A percentile compares a stretch with the other conserved stretches of the same genome.
These are phyloP conservation scores for Pantala flavescens DNA, from an alignment of 1,140 invertebrate species.

Conservation along the genomic window DNA sequence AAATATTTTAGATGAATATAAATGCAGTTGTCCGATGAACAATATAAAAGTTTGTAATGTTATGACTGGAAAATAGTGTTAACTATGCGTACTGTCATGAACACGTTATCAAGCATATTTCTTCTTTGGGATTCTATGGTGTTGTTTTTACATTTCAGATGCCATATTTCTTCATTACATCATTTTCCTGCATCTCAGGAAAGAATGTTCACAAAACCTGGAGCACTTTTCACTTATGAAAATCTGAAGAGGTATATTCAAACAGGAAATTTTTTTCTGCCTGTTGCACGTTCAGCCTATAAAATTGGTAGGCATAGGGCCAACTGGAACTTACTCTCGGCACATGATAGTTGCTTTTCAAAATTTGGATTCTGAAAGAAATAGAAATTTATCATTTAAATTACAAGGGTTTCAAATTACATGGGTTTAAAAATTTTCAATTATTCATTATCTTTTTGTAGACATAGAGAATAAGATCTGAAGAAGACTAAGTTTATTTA, in stretches of 20 bases:
- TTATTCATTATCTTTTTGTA: no score
- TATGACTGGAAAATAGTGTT: neutral
- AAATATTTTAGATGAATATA: neutral
- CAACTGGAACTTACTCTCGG: neutral
- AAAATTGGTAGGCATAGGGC: neutral
- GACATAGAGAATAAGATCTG: no score
- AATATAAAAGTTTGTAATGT: neutral
- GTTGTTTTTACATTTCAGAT: neutral
- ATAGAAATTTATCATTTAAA: no score
- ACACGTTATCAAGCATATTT: neutral
- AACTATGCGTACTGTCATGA: slow-evolving; percentile 6
- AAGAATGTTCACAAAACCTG: neutral
- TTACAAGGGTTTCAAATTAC: no score
- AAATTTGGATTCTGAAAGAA: no score
- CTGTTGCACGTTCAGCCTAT: neutral
- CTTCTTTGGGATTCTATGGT: neutral
- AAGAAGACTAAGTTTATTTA: no score
- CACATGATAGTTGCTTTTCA: neutral
- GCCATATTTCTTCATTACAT: neutral
- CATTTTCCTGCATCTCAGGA: neutral
- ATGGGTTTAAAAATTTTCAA: no score
- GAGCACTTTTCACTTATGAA: neutral
- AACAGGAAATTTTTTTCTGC: neutral
- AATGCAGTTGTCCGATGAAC: neutral
- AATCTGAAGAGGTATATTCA: neutral